phyloP scores from a whole-genome alignment of 2,797 vertebrate genomes.

The Crax fasciolata region DNA sequence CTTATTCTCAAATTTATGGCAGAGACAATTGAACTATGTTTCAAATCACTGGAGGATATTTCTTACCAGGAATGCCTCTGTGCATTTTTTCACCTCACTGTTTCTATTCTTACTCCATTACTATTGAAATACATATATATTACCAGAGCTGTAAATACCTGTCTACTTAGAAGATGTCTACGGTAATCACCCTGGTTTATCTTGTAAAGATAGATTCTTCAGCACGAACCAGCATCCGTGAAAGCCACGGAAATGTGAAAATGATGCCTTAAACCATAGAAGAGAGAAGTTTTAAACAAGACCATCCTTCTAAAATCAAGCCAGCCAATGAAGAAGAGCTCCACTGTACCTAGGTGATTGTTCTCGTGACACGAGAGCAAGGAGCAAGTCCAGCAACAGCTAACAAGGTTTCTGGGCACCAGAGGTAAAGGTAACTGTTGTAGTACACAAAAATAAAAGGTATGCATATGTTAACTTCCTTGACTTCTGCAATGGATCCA shows the following conservation, averaged over 20 bases:
- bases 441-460: neutral
- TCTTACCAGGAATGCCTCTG: slow-evolving; percentile 63
- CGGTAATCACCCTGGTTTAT: slow-evolving; percentile 26
- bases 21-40: slow-evolving; percentile 80
- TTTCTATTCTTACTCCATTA: slow-evolving; percentile 65
- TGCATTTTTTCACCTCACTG: slow-evolving; percentile 52
- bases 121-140: slow-evolving; percentile 52
- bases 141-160: slow-evolving; percentile 45
- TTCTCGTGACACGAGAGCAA: neutral
- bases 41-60: slow-evolving; percentile 80
- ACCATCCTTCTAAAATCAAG: neutral
- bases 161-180: slow-evolving; percentile 52
- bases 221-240: slow-evolving; percentile 26
- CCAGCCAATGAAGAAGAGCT: neutral
- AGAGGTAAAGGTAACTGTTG: neutral
- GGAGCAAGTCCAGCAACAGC: neutral
- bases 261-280: neutral
- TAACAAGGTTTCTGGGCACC: neutral
- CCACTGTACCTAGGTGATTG: neutral
- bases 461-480: neutral
- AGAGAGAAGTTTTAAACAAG: neutral
- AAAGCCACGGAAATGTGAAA: slow-evolving; percentile 40
- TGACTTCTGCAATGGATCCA: neutral
- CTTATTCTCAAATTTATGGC: slow-evolving; percentile 84
- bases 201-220: slow-evolving; percentile 42